Base-by-base conservation (phyloP, 2,888 invertebrate species). In the Erannis defoliaria region DNA sequence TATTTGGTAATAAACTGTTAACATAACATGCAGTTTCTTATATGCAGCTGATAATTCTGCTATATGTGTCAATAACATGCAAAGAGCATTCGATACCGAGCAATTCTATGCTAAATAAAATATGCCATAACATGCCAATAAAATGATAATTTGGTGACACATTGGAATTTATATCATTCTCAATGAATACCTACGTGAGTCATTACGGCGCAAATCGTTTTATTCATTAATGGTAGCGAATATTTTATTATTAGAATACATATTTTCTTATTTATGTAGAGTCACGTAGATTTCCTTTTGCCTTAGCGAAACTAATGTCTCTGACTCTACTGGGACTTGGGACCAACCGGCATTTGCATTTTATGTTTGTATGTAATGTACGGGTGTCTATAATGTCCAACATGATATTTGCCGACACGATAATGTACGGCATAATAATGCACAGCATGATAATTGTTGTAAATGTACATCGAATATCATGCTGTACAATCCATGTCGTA, bases 91-190 rank as follows among this genome's bases (percentile, higher is more conserved):
- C 19, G 51, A 51, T 40, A 40, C 10, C 12, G 40, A 29, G 12
- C 40, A 29, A 40, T 51, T 51, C 29, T 40, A 51, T 51, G 29
- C 29, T 29, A 51, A 51, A 40, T 38, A 16, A 29, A 19, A n/a
- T n/a, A n/a, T 16, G 12, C 40, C n/a, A 19, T 19, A 18, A 38
- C 40, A 31, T 31, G 6, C 51, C 38, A 31, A 12, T 38, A 26
- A 18, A 40, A 12, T 38, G 50, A 38, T 18, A 40, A 19, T 26
- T 26, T 50, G 18, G 10, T 40, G 51, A 51, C 51, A 31, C 51
- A 51, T 51, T 12, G 38, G 16, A 46, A 33, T 46, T 23, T 9
- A 49, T 37, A 37, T 49, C 5, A 5, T 6, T 50, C 26, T 10
- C 1, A 18, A 18, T n/a, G n/a, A n/a, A n/a, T 38, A 26, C 37